These are phyloP conservation scores for Ypsolopha scabrella DNA, from an alignment of 2,888 invertebrate genomes.

Conservation along the genomic window DNA sequence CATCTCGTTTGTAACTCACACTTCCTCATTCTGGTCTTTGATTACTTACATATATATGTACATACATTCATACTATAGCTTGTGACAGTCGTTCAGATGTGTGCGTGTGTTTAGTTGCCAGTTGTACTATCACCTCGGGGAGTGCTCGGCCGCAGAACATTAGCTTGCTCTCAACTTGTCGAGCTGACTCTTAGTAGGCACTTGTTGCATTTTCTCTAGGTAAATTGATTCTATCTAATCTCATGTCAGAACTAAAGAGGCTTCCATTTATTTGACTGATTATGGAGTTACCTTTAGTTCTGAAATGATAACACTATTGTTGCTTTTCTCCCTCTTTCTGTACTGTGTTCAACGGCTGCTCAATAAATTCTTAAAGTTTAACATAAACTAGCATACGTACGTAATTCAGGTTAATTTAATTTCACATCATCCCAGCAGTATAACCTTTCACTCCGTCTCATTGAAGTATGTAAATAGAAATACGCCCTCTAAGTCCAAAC, in stretches of 20 bases:
- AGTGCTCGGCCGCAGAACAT: no score
- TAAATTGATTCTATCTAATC: neutral
- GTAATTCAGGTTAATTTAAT: no score
- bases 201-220: constrained; percentile 20
- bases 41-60: neutral
- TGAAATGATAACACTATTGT: neutral
- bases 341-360: no score
- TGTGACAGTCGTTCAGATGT: constrained; percentile 16
- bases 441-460: no score
- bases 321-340: no score
- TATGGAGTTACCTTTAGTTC: neutral
- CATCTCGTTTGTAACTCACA: constrained; percentile 28
- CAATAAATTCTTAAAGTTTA: no score
- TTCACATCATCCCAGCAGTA: no score
- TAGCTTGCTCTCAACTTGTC: no score
- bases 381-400: no score
- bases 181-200: constrained; percentile 2
- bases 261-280: neutral
- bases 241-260: neutral
- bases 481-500: no score
- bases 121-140: no score
- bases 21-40: constrained; percentile 30
- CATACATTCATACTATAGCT: neutral
- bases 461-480: no score
- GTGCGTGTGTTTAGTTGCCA: neutral